Evolutionary conservation across 92 coral and sea anemone genomes (phyloP).

Genomic region (Paramuricea clavata): DNA sequence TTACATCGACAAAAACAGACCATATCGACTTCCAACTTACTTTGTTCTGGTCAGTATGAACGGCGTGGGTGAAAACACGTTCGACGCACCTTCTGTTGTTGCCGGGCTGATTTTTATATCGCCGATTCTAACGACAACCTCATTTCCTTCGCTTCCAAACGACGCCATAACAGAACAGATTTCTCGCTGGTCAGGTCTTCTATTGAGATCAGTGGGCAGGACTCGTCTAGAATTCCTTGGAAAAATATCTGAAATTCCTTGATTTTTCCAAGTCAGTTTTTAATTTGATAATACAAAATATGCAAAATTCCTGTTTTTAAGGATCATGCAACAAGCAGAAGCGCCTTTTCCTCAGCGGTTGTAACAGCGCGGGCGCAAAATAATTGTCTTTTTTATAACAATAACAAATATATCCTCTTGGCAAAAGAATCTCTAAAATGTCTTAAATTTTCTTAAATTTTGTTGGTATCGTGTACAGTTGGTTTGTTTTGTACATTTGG

Average conservation of each 20-base stretch:
- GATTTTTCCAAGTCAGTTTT: neutral
- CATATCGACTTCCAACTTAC: slow-evolving; percentile 51
- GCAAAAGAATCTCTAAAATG: neutral
- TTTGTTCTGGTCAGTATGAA: slow-evolving; percentile 90
- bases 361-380: neutral
- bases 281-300: neutral
- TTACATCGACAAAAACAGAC: neutral
- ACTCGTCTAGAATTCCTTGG: neutral
- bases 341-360: neutral
- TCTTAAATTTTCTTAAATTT: neutral
- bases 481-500: neutral
- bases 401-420: neutral
- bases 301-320: neutral
- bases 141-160: slow-evolving; percentile 44
- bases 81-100: slow-evolving; percentile 94
- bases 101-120: slow-evolving; percentile 91
- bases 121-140: slow-evolving; percentile 81
- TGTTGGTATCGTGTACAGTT: neutral
- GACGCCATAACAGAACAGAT: slow-evolving; percentile 73
- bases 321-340: neutral
- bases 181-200: slow-evolving; percentile 21
- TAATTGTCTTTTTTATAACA: neutral
- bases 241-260: neutral
- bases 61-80: slow-evolving; percentile 94
- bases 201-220: neutral